Conservation (phyloP, 2,113 vertebrate species). For the Bos taurus region DNA sequence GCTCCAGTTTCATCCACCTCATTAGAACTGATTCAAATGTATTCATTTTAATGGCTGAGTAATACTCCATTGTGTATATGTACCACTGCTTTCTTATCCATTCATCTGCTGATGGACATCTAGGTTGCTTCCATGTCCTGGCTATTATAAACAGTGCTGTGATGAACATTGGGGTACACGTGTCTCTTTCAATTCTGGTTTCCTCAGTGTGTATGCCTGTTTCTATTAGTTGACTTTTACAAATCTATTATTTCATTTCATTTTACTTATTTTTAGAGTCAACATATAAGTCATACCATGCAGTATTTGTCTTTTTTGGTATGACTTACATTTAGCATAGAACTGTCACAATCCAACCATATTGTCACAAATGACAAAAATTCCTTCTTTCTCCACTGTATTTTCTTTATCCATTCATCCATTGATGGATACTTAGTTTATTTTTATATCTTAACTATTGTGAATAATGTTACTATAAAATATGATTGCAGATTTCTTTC, state of each 20-base stretch:
- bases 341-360: neutral
- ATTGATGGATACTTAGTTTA: neutral
- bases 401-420: neutral
- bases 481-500: neutral
- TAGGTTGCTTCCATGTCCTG: too few relatives aligned
- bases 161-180: too few relatives aligned
- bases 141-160: too few relatives aligned
- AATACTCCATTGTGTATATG: too few relatives aligned
- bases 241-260: neutral
- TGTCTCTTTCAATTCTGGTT: too few relatives aligned
- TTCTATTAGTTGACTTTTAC: neutral
- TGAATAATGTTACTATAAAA: neutral
- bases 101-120: too few relatives aligned
- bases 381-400: neutral
- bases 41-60: too few relatives aligned
- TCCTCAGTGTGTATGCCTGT: neutral
- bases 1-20: too few relatives aligned
- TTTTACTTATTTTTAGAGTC: neutral
- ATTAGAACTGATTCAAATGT: too few relatives aligned
- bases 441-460: neutral
- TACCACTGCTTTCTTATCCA: too few relatives aligned
- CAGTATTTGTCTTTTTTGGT: neutral
- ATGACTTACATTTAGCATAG: neutral
- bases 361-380: neutral
- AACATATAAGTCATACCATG: neutral